Percentiles rank a stretch among this genome's conserved stretches.
These are phyloP conservation scores for Lagopus leucura DNA, from an alignment of 2,113 vertebrate genomes.

Conservation along the genomic window DNA sequence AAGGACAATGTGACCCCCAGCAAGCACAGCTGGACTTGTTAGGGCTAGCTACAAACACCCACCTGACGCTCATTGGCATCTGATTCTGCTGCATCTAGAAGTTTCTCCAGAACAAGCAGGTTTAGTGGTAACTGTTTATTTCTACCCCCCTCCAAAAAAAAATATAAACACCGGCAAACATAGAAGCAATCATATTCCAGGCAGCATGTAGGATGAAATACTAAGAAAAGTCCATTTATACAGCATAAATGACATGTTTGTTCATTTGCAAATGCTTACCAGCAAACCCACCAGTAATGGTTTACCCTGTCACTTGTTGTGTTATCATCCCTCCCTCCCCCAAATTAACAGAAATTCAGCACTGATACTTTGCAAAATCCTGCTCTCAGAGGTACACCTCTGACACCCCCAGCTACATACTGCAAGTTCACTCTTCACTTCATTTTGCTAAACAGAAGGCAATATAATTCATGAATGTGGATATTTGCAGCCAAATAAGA, in stretches of 20 bases:
- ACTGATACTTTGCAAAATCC: background rate
- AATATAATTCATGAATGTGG: background rate
- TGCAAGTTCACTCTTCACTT: no score
- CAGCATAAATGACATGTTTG: conserved; percentile 51
- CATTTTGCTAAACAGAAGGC: background rate
- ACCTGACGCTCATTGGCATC: background rate
- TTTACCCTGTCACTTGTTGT: background rate
- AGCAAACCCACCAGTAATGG: conserved; percentile 57
- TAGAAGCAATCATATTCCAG: background rate
- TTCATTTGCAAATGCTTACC: conserved; percentile 59
- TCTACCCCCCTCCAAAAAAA: background rate
- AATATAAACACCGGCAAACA: background rate
- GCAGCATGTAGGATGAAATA: conserved; percentile 62
- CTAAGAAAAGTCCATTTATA: conserved; percentile 50
- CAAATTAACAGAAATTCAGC: background rate
- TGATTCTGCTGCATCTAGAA: background rate
- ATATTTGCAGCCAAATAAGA: background rate
- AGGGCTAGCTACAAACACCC: background rate
- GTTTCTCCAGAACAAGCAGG: conserved; percentile 13
- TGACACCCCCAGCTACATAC: no score
- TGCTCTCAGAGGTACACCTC: background rate
- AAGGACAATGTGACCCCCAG: accelerated
- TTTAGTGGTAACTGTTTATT: background rate
- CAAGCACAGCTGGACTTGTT: background rate
- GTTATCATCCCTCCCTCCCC: background rate